phyloP scores from a whole-genome alignment of 92 coral and sea anemone species.

The Muricea muricata region DNA sequence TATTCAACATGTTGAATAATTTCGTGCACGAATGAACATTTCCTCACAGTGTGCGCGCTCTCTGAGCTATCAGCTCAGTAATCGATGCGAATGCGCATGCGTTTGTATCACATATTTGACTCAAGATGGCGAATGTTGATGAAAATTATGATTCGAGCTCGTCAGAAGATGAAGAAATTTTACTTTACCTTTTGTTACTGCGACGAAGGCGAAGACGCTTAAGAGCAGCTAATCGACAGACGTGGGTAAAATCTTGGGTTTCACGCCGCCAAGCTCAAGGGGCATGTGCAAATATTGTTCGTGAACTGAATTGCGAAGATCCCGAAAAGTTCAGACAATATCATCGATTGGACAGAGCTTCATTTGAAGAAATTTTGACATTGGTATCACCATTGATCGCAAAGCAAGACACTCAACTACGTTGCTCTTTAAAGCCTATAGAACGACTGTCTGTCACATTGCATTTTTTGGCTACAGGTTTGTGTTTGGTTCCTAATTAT shows the following conservation, averaged over 20 bases:
- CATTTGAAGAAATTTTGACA: background rate
- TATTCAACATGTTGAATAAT: constrained; percentile 62
- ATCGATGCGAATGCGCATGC: constrained; percentile 5
- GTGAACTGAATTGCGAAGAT: background rate
- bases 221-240: background rate
- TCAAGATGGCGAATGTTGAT: background rate
- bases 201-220: background rate
- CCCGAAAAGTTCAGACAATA: background rate
- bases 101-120: background rate
- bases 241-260: background rate
- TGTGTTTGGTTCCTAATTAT: background rate
- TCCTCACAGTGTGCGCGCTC: constrained; percentile 52
- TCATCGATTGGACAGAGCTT: background rate
- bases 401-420: background rate
- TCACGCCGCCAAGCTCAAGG: background rate
- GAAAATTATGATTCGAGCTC: too few relatives aligned
- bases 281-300: background rate
- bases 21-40: constrained; percentile 42
- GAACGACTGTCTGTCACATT: background rate
- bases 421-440: background rate
- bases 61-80: constrained; percentile 40
- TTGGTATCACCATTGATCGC: background rate
- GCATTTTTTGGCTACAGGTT: background rate
- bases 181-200: background rate
- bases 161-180: background rate